These are phyloP conservation scores for Gryllus bimaculatus DNA, from an alignment of 1,140 invertebrate genomes.

Conservation along the genomic window DNA sequence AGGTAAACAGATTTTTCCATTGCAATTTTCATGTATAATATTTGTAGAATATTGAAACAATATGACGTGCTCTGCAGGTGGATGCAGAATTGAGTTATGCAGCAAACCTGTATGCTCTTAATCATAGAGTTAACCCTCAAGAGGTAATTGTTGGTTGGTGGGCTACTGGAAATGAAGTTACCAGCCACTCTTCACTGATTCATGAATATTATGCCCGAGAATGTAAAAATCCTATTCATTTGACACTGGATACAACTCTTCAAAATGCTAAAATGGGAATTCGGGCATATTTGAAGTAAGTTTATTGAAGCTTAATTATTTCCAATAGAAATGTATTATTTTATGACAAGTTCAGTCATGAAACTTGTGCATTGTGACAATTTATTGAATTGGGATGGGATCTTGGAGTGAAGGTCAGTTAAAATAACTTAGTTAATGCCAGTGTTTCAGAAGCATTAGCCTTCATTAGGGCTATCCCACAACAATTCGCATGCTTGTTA, in stretches of 20 bases:
- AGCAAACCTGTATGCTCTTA: slow-evolving; percentile 87
- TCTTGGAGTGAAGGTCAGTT: too few species aligned
- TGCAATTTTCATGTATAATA: neutral
- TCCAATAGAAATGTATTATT: too few species aligned
- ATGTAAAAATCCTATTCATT: slow-evolving; percentile 85
- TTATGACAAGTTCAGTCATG: too few species aligned
- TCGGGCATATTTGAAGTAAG: slow-evolving; percentile 72
- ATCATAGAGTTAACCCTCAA: slow-evolving; percentile 65
- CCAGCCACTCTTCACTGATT: slow-evolving; percentile 91
- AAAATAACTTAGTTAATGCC: too few species aligned
- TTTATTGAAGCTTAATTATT: neutral
- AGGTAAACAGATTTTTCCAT: slow-evolving; percentile 34
- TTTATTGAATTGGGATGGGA: too few species aligned
- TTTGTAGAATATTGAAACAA: slow-evolving; percentile 58
- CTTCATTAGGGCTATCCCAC: too few species aligned
- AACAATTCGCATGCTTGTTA: too few species aligned
- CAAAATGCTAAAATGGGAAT: slow-evolving; percentile 72
- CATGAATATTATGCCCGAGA: slow-evolving; percentile 94
- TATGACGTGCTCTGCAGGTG: slow-evolving; percentile 47
- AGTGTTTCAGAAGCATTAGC: too few species aligned
- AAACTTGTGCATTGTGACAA: too few species aligned
- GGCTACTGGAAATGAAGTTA: slow-evolving; percentile 93
- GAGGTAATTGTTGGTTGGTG: slow-evolving; percentile 79
- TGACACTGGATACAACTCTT: slow-evolving; percentile 87
- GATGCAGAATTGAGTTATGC: slow-evolving; percentile 94